Evolutionary conservation across 2,797 vertebrate species (phyloP).

Genomic region (Tragopan temminckii): DNA sequence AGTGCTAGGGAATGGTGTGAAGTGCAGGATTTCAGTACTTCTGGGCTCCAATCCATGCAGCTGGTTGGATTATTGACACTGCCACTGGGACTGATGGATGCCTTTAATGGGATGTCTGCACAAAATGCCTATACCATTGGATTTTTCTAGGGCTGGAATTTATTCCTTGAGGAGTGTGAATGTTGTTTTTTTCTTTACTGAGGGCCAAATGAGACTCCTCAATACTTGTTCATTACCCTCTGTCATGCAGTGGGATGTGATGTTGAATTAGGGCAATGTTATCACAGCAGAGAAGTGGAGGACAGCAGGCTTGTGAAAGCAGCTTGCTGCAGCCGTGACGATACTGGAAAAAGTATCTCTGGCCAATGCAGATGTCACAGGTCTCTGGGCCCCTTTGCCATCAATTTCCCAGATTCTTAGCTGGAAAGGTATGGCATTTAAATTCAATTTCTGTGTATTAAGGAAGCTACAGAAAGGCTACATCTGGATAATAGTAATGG

Average conservation of each 20-base stretch:
- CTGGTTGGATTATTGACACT: slow-evolving; percentile 6
- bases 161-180: not conserved
- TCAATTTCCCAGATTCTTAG: not conserved
- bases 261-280: not conserved
- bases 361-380: not conserved
- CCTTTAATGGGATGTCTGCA: not conserved
- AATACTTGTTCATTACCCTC: not conserved
- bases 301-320: not conserved
- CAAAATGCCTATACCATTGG: not conserved
- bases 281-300: not conserved
- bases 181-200: not conserved
- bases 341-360: not conserved
- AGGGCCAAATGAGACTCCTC: not conserved
- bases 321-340: not conserved
- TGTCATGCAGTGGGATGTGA: not conserved
- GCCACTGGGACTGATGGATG: not conserved
- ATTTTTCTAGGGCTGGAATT: not conserved
- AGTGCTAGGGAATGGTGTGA: not conserved
- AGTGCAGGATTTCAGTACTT: not conserved
- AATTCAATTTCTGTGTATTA: not conserved
- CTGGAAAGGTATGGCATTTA: not conserved
- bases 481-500: not conserved
- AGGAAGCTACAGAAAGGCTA: not conserved
- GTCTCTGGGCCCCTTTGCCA: not conserved
- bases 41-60: not conserved